Base-by-base conservation (phyloP, 2,113 vertebrate species). In the Cephalopholis sonnerati region DNA sequence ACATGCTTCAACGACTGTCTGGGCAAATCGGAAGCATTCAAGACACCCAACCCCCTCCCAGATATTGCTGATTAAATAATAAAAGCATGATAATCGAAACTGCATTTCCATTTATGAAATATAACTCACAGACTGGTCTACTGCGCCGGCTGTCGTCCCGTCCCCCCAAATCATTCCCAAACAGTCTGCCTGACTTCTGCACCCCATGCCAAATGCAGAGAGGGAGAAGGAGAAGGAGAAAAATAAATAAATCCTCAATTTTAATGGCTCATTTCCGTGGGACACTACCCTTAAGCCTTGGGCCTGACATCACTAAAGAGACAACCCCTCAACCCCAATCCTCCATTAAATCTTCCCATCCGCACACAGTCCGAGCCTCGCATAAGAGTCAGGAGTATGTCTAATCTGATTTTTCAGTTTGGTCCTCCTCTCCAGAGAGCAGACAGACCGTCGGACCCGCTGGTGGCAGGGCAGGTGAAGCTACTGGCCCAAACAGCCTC, bases 171-270 rank as follows among this genome's bases (percentile, higher is more conserved):
- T 84, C 83, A 82, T 91, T 89, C 81, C 89, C 87, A 90, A 93
- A 92, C 68, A 80, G 79, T 78, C 85, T 81, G 65, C 41, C 77
- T 88, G 91, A 89, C 88, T 82, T 74, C 44, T 84, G 71, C 82
- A 72, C 77, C 67, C 84, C 51, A 15, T 83, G 63, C 76, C 76
- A 83, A 89, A 92, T 79, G 71, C 72, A 81, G 79, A 79, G 81
- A 86, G 82, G 86, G 79, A 79, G 82, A 89, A 84, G 83, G 80
- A 77, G 82, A 88, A 84, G 71, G 51, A 85, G 74, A 91, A 91
- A 93, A 94, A 94, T 93, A 94, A 94, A 94, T 92, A 93, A 87
- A 93, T 94, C 90, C 74, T 93, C 81, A 65, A 61, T 89, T 90
- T 84, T 90, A 94, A 93, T 90, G 92, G 86, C 85, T 92, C 87